Conservation (phyloP, 2,888 invertebrate genomes). For the Euplagia quadripunctaria region DNA sequence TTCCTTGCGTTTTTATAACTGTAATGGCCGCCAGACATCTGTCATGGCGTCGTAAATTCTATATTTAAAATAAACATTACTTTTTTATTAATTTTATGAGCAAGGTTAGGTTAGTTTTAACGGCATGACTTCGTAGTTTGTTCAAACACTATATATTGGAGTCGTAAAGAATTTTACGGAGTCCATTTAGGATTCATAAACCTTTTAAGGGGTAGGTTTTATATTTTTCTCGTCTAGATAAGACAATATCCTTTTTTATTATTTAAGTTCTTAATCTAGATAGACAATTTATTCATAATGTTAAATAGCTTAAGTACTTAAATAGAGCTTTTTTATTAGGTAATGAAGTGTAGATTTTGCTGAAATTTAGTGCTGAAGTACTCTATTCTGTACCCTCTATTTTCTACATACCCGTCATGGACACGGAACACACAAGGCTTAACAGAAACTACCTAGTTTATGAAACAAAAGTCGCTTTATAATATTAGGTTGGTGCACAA, state of each 20-base stretch:
- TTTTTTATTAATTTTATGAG: slow-evolving; percentile 73
- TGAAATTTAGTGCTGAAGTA: not conserved
- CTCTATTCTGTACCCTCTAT: not conserved
- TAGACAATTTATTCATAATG: not conserved
- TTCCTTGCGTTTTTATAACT: slow-evolving; percentile 66
- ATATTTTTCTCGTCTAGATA: slow-evolving; percentile 11
- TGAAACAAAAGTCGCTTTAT: not conserved
- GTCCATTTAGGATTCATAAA: slow-evolving; percentile 23
- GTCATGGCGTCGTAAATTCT: slow-evolving; percentile 79
- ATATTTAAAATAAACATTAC: slow-evolving; percentile 81
- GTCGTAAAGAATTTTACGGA: slow-evolving; percentile 23
- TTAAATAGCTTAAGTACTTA: no score
- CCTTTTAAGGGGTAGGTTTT: slow-evolving; percentile 13
- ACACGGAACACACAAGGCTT: not conserved
- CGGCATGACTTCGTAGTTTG: slow-evolving; percentile 21
- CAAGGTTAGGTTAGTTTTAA: slow-evolving; percentile 58
- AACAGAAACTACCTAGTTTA: not conserved
- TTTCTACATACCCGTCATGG: not conserved
- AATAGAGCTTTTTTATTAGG: no score
- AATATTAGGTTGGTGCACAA: not conserved
- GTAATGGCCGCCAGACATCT: slow-evolving; percentile 81
- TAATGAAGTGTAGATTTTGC: no score
- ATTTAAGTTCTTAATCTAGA: not conserved
- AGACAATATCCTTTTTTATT: not conserved
- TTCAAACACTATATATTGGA: slow-evolving; percentile 28